Evolutionary conservation across 2,113 vertebrate genomes (phyloP).

Genomic region (Benitochromis conjunctus): DNA sequence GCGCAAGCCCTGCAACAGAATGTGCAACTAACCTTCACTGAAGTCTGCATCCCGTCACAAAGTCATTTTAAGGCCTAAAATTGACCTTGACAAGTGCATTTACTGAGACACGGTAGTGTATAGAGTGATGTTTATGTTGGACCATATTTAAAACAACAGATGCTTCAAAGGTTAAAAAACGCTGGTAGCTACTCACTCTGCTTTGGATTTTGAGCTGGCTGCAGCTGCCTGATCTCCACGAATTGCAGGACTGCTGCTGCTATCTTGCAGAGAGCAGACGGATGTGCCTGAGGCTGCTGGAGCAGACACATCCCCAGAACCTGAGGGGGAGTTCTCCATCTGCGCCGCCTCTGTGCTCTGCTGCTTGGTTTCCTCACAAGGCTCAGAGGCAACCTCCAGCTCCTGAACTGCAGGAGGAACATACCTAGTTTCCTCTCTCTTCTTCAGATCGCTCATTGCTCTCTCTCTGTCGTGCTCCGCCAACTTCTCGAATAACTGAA

Average conservation of each 20-base stretch:
- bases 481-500: conserved; percentile 52
- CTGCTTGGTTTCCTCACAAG: background rate
- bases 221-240: conserved; percentile 15
- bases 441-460: conserved; percentile 17
- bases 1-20: background rate
- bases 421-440: background rate
- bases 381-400: conserved; percentile 40
- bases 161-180: background rate
- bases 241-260: background rate
- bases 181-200: conserved; percentile 2
- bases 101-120: background rate
- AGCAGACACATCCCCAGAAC: background rate
- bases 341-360: background rate
- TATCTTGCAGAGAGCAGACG: background rate
- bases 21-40: background rate
- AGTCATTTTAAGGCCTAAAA: background rate
- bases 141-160: background rate
- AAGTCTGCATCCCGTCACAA: background rate
- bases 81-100: background rate
- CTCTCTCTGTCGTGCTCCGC: conserved; percentile 44
- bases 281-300: background rate
- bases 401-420: conserved; percentile 43
- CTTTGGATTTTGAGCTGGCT: background rate
- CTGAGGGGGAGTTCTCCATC: background rate
- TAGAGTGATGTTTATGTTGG: background rate